Conservation (phyloP, 2,113 vertebrate genomes). For the Etia nguti region DNA sequence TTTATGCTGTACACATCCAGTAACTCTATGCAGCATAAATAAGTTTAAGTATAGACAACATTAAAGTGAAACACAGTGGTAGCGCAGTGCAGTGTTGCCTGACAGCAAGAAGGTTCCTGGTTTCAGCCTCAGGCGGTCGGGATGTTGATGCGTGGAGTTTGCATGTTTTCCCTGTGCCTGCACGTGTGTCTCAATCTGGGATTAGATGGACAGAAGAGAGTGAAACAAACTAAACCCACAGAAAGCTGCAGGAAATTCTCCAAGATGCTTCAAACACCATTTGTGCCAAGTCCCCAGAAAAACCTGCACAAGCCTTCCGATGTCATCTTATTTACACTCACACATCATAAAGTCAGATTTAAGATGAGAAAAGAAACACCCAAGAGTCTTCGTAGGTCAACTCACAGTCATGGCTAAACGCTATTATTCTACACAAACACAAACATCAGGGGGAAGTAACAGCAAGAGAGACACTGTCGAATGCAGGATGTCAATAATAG, state of each 20-base stretch:
- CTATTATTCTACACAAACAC: not conserved
- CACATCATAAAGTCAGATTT: rapidly evolving
- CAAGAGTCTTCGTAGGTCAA: not conserved
- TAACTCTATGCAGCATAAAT: not conserved
- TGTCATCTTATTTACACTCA: not conserved
- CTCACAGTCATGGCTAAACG: rapidly evolving
- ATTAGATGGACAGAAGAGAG: rapidly evolving
- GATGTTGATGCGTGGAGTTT: not conserved
- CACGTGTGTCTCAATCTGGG: not conserved
- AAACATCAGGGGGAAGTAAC: not conserved
- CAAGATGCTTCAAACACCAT: not conserved
- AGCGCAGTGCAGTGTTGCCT: not conserved
- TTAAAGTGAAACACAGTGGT: rapidly evolving
- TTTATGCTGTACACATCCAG: rapidly evolving
- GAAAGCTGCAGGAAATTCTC: not conserved
- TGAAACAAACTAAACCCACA: not conserved
- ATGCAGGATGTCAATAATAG: not conserved
- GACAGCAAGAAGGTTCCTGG: not conserved
- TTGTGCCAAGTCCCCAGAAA: not conserved
- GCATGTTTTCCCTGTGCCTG: not conserved
- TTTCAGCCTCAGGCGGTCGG: rapidly evolving
- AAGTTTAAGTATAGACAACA: not conserved
- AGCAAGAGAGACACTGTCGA: rapidly evolving
- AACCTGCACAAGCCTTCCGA: not conserved
- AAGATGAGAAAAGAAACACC: not conserved